A percentile compares a stretch with the other conserved stretches of the same genome.
These are phyloP conservation scores for Papilio aristodemus DNA, from an alignment of 1,140 invertebrate genomes.

Conservation along the genomic window DNA sequence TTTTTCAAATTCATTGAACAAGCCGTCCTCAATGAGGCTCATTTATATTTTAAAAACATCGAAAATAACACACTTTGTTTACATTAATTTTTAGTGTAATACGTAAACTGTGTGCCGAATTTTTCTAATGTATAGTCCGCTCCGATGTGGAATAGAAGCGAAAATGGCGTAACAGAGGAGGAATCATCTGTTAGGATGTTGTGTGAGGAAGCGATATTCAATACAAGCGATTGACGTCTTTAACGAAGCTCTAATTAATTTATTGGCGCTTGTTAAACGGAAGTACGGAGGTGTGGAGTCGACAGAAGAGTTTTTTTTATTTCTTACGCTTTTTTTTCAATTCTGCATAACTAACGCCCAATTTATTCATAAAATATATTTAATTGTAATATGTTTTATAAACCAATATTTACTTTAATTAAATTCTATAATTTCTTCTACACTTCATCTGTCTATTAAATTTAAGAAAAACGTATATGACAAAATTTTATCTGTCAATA, in stretches of 20 bases:
- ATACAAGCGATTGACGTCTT: constrained; percentile 73
- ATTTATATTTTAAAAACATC: constrained; percentile 53
- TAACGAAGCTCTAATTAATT: constrained; percentile 70
- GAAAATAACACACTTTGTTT: constrained; percentile 52
- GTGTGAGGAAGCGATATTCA: constrained; percentile 49
- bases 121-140: constrained; percentile 43
- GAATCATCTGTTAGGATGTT: constrained; percentile 43
- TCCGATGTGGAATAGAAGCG: constrained; percentile 28
- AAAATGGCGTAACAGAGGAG: constrained; percentile 37
- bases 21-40: constrained; percentile 53
- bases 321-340: neutral
- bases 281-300: constrained; percentile 52
- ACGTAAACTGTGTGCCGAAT: constrained; percentile 51
- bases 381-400: no score
- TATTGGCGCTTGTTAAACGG: constrained; percentile 70
- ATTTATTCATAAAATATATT: no score
- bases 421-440: no score
- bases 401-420: no score
- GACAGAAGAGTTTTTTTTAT: constrained; percentile 13
- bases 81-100: constrained; percentile 53
- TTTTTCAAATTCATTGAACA: constrained; percentile 55
- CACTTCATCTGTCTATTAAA: no score
- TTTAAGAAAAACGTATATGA: neutral
- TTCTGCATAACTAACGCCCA: neutral
- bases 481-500: no score